phyloP scores from a whole-genome alignment of 2,888 invertebrate genomes.

The Ophion costatus region DNA sequence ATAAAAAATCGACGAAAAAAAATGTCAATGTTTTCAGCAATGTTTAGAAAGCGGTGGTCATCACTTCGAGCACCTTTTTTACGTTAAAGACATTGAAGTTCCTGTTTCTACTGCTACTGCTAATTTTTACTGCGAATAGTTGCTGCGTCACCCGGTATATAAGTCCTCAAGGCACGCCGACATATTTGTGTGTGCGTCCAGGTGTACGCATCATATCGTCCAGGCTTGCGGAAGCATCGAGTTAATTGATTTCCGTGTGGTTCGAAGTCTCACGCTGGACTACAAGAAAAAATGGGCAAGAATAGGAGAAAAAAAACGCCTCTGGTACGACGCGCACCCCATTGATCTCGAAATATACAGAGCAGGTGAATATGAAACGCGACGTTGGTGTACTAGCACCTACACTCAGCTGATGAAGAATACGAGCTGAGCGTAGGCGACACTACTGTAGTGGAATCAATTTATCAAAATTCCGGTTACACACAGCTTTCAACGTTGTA shows the following conservation, averaged over 20 bases:
- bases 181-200: too few species aligned
- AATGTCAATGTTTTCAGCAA: too few species aligned
- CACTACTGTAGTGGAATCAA: background rate
- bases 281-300: background rate
- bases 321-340: background rate
- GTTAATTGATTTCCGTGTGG: constrained; percentile 37
- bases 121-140: too few species aligned
- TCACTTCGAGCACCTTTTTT: too few species aligned
- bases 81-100: too few species aligned
- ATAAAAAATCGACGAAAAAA: too few species aligned
- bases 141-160: too few species aligned
- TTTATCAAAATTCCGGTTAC: constrained; percentile 2
- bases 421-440: background rate
- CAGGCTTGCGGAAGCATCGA: constrained; percentile 9
- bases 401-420: background rate
- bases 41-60: too few species aligned
- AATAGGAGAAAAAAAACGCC: background rate
- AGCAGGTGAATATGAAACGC: background rate
- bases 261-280: constrained; percentile 35
- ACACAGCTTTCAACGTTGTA: background rate
- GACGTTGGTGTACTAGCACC: background rate
- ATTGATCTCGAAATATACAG: constrained; percentile 36
- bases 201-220: background rate
- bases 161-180: background rate
- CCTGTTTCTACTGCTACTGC: too few species aligned